Percentiles rank a stretch among this genome's conserved stretches.
These are phyloP conservation scores for Acanthosepion pharaonis DNA, from an alignment of 2,888 invertebrate genomes.

Conservation along the genomic window DNA sequence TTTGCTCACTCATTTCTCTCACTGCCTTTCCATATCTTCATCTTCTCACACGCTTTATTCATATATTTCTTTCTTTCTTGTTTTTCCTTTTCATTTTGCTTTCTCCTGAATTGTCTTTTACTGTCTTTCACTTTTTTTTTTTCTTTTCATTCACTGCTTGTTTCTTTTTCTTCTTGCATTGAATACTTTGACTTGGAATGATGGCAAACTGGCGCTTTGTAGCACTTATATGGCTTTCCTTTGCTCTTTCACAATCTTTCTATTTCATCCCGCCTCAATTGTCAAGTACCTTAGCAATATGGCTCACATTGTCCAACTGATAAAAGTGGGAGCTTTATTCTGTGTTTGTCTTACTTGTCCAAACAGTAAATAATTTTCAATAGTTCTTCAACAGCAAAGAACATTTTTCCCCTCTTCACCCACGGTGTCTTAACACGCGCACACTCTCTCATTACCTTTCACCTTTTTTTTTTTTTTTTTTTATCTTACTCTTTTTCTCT, in stretches of 20 bases:
- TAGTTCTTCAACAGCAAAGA: not conserved
- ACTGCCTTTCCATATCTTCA: not conserved
- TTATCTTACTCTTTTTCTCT: no score
- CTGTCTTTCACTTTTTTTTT: no score
- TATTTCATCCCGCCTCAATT: not conserved
- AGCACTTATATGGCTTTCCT: not conserved
- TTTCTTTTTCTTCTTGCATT: not conserved
- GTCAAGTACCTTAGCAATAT: conserved; percentile 33
- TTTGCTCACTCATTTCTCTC: not conserved
- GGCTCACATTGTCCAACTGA: conserved; percentile 7
- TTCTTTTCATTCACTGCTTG: not conserved
- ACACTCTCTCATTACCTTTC: not conserved
- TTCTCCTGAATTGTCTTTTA: not conserved
- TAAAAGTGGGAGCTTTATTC: conserved; percentile 33
- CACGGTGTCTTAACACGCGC: not conserved
- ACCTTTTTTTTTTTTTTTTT: no score
- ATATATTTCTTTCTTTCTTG: not conserved
- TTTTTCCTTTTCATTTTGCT: no score
- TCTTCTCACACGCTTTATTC: not conserved
- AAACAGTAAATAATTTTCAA: conserved; percentile 21
- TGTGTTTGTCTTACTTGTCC: not conserved
- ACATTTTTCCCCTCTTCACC: not conserved
- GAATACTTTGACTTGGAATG: not conserved
- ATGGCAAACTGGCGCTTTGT: conserved; percentile 12
- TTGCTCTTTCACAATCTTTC: not conserved